Percentiles rank a stretch among this genome's conserved stretches.
Evolutionary conservation across 1,140 invertebrate genomes (phyloP).

Genomic region (Scaptomyza montana): DNA sequence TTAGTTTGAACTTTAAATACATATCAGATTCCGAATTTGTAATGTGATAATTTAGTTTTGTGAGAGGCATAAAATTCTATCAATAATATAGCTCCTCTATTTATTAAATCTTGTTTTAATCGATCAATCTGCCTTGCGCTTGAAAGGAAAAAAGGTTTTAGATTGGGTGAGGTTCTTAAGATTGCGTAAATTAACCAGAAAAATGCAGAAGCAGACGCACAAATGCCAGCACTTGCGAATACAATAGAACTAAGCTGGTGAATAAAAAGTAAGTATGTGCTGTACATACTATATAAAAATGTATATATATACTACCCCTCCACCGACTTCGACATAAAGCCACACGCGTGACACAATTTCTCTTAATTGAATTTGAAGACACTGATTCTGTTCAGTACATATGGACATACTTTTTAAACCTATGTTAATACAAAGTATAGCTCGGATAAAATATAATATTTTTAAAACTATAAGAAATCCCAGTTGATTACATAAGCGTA

Average conservation of each 20-base stretch:
- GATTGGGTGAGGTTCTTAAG: neutral
- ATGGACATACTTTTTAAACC: neutral
- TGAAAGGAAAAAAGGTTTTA: neutral
- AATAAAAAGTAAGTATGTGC: constrained; percentile 3
- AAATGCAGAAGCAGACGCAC: constrained; percentile 9
- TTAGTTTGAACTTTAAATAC: too few relatives aligned
- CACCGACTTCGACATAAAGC: neutral
- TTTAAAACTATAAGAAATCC: constrained; percentile 6
- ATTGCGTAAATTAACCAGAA: neutral
- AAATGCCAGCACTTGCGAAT: constrained; percentile 11
- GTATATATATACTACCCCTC: neutral
- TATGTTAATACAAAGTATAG: neutral
- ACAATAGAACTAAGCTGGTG: neutral
- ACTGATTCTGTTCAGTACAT: constrained; percentile 18
- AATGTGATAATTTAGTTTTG: too few relatives aligned
- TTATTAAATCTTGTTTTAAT: too few relatives aligned
- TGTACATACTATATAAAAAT: neutral
- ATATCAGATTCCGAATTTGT: too few relatives aligned
- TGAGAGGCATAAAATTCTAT: too few relatives aligned
- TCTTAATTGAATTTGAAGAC: constrained; percentile 71
- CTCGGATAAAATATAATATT: too few relatives aligned
- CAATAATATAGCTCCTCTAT: too few relatives aligned
- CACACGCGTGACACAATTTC: constrained; percentile 71
- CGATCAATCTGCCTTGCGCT: neutral
- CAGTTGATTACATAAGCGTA: neutral